phyloP scores from a whole-genome alignment of 2,888 invertebrate genomes.

The Branchipolynoe longqiensis region DNA sequence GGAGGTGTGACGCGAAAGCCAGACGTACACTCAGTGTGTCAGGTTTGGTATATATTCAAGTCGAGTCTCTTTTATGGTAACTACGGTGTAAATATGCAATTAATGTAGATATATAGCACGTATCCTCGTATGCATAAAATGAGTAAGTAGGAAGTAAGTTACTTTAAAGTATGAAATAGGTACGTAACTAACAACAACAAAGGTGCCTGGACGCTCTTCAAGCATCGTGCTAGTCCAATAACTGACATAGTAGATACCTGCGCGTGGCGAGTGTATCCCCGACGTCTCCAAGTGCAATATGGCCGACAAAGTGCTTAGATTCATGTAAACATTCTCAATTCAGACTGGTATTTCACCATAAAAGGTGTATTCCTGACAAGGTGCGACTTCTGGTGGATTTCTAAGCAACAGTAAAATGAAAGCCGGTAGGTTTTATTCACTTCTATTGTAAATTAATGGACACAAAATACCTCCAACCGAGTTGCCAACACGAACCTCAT shows the following conservation, averaged over 20 bases:
- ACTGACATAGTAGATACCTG: neutral
- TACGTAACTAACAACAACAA: neutral
- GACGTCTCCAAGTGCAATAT: constrained; percentile 37
- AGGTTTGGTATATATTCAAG: neutral
- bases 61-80: neutral
- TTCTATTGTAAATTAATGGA: too few relatives aligned
- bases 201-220: neutral
- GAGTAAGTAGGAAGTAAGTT: neutral
- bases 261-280: neutral
- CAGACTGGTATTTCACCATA: too few relatives aligned
- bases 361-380: too few relatives aligned
- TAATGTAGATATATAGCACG: neutral
- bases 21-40: neutral
- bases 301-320: constrained; percentile 41
- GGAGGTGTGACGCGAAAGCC: constrained; percentile 17
- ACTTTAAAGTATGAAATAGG: neutral
- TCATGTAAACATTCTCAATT: constrained; percentile 29
- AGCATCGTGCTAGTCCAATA: neutral
- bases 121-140: neutral
- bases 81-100: neutral
- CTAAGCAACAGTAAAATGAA: neutral
- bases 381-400: too few relatives aligned
- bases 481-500: too few relatives aligned
- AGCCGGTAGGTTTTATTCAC: constrained; percentile 35
- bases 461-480: too few relatives aligned